Conservation (phyloP, 2,797 vertebrate species). For the Molothrus aeneus region DNA sequence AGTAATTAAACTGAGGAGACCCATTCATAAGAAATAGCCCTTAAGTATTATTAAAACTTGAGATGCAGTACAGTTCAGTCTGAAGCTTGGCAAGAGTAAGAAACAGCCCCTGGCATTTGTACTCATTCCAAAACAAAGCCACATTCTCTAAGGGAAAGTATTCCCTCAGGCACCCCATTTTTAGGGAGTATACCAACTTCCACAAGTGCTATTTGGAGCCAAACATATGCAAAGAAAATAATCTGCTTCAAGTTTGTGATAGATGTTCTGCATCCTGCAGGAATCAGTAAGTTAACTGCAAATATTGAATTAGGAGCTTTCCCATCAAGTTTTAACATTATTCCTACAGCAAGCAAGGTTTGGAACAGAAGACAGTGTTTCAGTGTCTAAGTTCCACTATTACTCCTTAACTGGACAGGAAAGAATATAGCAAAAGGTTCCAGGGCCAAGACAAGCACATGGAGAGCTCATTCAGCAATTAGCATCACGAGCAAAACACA, state of each 20-base stretch:
- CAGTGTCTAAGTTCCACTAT: background rate
- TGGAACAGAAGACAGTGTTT: background rate
- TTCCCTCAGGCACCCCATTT: background rate
- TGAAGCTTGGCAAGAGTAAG: background rate
- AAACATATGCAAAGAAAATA: background rate
- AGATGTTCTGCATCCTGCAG: background rate
- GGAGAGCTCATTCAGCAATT: background rate
- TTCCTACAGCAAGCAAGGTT: background rate
- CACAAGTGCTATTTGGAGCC: background rate
- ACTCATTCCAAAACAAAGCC: background rate
- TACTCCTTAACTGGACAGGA: background rate
- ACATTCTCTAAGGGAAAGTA: constrained; percentile 5
- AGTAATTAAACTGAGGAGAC: background rate
- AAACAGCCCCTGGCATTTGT: background rate
- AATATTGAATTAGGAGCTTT: background rate
- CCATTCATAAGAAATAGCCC: background rate
- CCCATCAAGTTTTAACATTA: background rate
- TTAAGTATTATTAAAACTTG: background rate
- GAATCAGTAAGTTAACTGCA: background rate
- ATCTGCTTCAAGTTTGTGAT: background rate
- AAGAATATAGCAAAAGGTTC: background rate
- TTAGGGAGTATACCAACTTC: background rate
- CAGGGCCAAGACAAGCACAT: background rate
- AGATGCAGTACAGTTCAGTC: background rate
- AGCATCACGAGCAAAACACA: background rate